These are phyloP conservation scores for Arnoldichthys spilopterus DNA, from an alignment of 2,797 vertebrate species.

Conservation along the genomic window DNA sequence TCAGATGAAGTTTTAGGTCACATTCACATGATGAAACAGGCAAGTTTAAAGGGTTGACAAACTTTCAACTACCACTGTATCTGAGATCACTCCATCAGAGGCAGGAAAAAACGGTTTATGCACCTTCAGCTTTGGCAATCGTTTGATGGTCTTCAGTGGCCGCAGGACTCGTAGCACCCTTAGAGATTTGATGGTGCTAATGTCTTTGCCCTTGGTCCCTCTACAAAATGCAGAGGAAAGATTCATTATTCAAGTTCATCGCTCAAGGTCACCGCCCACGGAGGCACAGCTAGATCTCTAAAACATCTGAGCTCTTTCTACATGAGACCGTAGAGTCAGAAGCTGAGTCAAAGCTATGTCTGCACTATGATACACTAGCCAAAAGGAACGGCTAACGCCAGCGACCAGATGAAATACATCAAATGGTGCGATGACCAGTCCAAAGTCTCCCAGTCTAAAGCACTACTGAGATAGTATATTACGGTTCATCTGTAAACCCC, in stretches of 20 bases:
- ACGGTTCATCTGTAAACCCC: conserved; percentile 22
- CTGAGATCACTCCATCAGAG: neutral
- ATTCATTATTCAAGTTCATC: neutral
- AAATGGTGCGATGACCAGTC: neutral
- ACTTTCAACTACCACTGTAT: no score
- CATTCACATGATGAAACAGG: no score
- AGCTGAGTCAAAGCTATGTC: neutral
- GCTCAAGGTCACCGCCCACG: neutral
- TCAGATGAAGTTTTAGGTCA: no score
- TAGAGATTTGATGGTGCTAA: conserved; percentile 97
- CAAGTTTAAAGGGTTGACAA: no score
- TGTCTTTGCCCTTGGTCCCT: conserved; percentile 96
- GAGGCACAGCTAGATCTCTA: neutral
- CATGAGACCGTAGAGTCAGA: neutral
- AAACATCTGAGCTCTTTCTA: neutral
- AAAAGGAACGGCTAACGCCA: neutral
- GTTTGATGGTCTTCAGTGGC: conserved; percentile 96
- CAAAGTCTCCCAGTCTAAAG: neutral
- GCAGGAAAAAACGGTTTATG: neutral
- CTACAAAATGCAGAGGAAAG: conserved; percentile 68
- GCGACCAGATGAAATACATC: conserved; percentile 21
- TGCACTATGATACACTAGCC: neutral
- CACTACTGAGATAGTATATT: neutral
- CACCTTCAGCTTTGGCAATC: conserved; percentile 96
- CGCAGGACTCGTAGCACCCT: conserved; percentile 91